phyloP scores from a whole-genome alignment of 1,140 invertebrate species.

The Euwallacea fornicatus region DNA sequence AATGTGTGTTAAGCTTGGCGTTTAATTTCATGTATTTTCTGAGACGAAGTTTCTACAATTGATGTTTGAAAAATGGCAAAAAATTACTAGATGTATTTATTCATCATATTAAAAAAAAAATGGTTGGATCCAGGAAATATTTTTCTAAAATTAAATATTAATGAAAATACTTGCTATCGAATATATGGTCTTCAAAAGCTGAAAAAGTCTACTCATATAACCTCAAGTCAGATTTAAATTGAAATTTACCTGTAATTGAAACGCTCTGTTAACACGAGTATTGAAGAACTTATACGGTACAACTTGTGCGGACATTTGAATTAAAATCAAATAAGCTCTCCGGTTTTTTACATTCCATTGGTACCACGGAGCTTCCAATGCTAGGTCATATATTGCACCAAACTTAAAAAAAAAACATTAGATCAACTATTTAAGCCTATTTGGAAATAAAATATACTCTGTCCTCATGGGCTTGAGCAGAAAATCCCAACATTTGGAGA shows the following conservation, averaged over 20 bases:
- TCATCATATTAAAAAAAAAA: no score
- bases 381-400: conserved; percentile 1
- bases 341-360: conserved; percentile 5
- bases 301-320: neutral
- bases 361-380: conserved; percentile 3
- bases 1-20: no score
- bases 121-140: no score
- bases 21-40: no score
- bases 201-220: neutral
- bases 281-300: conserved; percentile 7
- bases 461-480: conserved; percentile 7
- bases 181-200: conserved; percentile 3
- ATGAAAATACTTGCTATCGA: neutral
- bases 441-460: neutral
- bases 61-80: no score
- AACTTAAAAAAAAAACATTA: conserved; percentile 9
- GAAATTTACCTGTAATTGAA: conserved; percentile 11
- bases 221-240: neutral
- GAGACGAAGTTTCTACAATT: no score
- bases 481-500: neutral
- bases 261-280: conserved; percentile 1
- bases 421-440: neutral
- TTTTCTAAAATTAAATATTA: neutral
- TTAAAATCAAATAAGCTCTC: conserved; percentile 1
- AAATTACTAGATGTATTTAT: no score